Evolutionary conservation across 2,797 vertebrate genomes (phyloP).

Genomic region (Muraenolepis orangiensis): DNA sequence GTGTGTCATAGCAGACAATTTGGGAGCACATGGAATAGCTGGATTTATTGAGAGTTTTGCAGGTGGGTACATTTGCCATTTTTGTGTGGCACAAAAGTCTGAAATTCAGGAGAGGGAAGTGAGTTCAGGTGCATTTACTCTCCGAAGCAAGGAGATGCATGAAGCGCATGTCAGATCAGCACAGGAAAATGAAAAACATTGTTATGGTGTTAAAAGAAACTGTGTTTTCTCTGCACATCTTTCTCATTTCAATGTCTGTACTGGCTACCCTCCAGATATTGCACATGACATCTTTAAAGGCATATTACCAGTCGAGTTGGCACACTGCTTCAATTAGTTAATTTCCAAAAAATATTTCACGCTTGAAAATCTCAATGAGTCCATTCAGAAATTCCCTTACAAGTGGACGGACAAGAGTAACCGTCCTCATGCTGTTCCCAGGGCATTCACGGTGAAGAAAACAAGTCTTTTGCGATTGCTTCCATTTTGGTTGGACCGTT

Average conservation of each 20-base stretch:
- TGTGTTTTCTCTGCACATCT: conserved; percentile 1
- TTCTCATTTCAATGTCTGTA: conserved; percentile 14
- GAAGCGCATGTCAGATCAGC: background rate
- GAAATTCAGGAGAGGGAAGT: background rate
- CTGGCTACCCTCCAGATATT: conserved; percentile 1
- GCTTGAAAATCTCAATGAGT: conserved; percentile 13
- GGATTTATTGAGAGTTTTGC: conserved; percentile 21
- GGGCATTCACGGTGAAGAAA: no score
- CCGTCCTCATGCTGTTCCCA: no score
- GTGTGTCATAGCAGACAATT: conserved; percentile 6
- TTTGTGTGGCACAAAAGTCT: background rate
- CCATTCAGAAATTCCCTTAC: conserved; percentile 11
- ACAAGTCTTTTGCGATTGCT: background rate
- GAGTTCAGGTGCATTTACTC: background rate
- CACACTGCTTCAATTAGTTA: conserved; percentile 14
- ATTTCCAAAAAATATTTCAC: conserved; percentile 22
- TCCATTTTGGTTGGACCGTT: conserved; percentile 15
- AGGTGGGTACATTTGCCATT: conserved; percentile 3
- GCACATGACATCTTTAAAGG: conserved; percentile 23
- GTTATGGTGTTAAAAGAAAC: conserved; percentile 2
- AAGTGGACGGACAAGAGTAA: no score
- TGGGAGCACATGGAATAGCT: conserved; percentile 2
- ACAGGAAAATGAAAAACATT: background rate
- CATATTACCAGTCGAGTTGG: conserved; percentile 18
- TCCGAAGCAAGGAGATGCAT: conserved; percentile 9